Evolutionary conservation across 2,113 vertebrate genomes (phyloP).

Genomic region (Semnornis frantzii): DNA sequence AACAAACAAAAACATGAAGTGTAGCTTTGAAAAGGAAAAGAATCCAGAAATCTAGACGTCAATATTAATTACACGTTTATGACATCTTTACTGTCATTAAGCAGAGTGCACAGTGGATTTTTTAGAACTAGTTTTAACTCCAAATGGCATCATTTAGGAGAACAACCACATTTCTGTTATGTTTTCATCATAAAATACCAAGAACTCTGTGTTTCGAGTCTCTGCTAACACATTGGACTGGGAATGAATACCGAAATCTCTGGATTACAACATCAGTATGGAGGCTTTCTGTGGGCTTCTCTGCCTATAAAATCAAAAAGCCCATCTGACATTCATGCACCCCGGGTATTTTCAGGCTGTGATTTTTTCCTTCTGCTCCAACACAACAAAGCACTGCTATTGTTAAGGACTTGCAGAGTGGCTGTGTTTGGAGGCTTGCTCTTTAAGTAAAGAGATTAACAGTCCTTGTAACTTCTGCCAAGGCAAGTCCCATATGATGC

Average conservation of each 20-base stretch:
- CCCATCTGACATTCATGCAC: neutral
- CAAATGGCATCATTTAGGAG: neutral
- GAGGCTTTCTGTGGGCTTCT: neutral
- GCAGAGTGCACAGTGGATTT: neutral
- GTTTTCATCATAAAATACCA: neutral
- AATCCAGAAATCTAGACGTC: neutral
- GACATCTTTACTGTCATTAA: neutral
- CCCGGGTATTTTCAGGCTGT: neutral
- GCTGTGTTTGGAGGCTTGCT: constrained; percentile 4
- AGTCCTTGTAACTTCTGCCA: constrained; percentile 29
- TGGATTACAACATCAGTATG: neutral
- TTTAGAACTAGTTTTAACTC: neutral
- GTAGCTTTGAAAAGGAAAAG: neutral
- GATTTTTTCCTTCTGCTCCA: neutral
- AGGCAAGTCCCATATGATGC: neutral
- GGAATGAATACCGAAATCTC: neutral
- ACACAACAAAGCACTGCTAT: neutral
- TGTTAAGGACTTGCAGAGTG: neutral
- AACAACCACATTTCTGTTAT: neutral
- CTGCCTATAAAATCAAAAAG: neutral
- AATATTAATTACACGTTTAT: neutral
- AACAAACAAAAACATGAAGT: neutral
- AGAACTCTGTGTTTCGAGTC: neutral
- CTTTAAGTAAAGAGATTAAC: neutral
- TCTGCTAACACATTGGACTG: neutral